Conservation (phyloP, 2,797 vertebrate genomes). For the Prionace glauca region DNA sequence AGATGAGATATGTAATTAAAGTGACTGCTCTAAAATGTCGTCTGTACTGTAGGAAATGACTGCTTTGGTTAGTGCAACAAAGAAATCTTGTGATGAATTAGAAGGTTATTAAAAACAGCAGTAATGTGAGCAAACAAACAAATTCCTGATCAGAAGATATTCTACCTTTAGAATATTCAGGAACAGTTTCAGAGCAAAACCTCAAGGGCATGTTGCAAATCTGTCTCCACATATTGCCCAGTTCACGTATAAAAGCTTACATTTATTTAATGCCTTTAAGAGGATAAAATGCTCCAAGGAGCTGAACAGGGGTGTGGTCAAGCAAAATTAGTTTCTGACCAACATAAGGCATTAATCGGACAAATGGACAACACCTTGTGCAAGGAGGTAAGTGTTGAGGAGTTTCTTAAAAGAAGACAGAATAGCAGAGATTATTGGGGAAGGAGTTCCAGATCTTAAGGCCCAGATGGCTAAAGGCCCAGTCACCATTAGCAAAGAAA, state of each 20-base stretch:
- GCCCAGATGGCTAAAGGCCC: neutral
- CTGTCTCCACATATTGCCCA: neutral
- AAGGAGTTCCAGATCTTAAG: too few relatives aligned
- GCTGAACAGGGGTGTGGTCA: neutral
- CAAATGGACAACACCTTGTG: neutral
- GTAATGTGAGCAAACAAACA: neutral
- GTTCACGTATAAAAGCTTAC: neutral
- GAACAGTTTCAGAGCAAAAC: neutral
- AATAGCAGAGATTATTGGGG: neutral
- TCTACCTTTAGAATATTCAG: neutral
- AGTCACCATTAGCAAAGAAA: neutral
- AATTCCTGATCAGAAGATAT: neutral
- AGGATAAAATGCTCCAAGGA: rapidly evolving
- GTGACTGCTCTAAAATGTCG: neutral
- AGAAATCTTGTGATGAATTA: neutral
- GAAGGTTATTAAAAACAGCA: neutral
- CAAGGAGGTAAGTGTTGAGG: neutral
- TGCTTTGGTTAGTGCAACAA: constrained; percentile 5
- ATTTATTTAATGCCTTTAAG: neutral
- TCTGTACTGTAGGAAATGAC: neutral
- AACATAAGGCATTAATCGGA: neutral
- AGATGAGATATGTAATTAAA: neutral
- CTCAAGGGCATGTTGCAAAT: neutral
- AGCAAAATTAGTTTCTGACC: neutral
- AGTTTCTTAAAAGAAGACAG: neutral